A percentile compares a stretch with the other conserved stretches of the same genome.
These are phyloP conservation scores for Zeugodacus cucurbitae DNA, from an alignment of 1,140 invertebrate genomes.

Conservation along the genomic window DNA sequence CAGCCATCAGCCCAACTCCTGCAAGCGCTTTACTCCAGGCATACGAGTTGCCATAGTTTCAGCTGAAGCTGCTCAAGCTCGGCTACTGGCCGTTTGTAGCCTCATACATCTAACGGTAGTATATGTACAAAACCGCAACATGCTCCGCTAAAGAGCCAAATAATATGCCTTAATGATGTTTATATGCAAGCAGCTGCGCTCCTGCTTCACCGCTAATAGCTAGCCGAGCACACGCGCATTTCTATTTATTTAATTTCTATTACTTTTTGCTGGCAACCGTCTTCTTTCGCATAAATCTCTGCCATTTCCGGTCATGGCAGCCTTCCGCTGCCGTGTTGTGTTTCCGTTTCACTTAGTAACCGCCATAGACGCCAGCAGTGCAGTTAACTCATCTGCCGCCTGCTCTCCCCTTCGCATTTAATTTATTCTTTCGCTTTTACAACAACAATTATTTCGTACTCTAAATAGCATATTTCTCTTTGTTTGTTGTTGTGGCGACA, in stretches of 20 bases:
- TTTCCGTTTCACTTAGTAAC: slow-evolving; percentile 5
- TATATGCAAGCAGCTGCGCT: background rate
- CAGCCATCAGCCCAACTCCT: background rate
- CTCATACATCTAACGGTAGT: background rate
- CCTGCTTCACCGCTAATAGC: background rate
- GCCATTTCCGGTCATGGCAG: background rate
- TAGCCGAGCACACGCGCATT: background rate
- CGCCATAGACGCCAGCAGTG: background rate
- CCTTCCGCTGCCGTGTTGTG: background rate
- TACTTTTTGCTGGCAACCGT: background rate
- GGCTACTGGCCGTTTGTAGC: background rate
- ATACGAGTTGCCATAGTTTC: background rate
- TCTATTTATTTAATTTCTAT: background rate
- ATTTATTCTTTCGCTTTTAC: background rate
- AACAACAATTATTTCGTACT: too few relatives aligned
- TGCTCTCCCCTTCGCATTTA: background rate
- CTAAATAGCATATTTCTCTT: background rate
- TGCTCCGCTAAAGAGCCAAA: background rate
- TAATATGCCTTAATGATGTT: slow-evolving; percentile 26
- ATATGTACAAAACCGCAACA: background rate
- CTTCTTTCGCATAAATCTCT: slow-evolving; percentile 16
- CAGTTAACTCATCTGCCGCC: background rate
- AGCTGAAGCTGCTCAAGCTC: background rate
- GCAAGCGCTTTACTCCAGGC: background rate
- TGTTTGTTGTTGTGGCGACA: background rate